Evolutionary conservation across 2,797 vertebrate species (phyloP).

Genomic region (Sebastes iracundus): DNA sequence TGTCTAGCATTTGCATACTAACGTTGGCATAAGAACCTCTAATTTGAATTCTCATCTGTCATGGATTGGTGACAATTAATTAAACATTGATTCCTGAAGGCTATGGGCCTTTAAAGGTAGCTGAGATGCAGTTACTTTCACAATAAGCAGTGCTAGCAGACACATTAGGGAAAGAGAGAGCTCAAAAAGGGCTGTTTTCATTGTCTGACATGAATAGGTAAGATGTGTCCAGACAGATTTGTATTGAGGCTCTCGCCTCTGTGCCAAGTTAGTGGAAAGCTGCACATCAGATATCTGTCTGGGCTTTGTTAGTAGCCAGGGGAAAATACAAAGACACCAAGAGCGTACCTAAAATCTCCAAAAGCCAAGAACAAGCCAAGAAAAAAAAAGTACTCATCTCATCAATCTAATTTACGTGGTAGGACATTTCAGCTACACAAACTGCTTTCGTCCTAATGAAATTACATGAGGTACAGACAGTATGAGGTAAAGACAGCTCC

Average conservation of each 20-base stretch:
- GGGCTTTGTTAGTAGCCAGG: neutral
- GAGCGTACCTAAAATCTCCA: neutral
- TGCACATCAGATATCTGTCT: constrained; percentile 21
- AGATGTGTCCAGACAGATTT: constrained; percentile 26
- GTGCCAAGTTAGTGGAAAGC: constrained; percentile 38
- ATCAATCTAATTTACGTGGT: constrained; percentile 11
- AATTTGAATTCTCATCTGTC: constrained; percentile 61
- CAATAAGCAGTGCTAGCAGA: neutral
- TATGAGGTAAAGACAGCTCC: neutral
- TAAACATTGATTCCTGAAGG: constrained; percentile 54
- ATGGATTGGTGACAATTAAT: constrained; percentile 66
- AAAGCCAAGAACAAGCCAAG: neutral
- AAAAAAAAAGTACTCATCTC: neutral
- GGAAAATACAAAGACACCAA: neutral
- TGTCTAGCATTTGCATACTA: constrained; percentile 36
- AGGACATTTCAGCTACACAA: neutral
- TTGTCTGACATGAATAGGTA: constrained; percentile 21
- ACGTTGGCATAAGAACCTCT: constrained; percentile 25
- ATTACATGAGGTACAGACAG: neutral
- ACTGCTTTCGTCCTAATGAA: constrained; percentile 11
- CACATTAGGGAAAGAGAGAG: neutral
- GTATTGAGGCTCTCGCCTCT: constrained; percentile 23
- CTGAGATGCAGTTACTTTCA: constrained; percentile 13
- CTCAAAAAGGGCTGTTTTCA: constrained; percentile 5
- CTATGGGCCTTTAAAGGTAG: constrained; percentile 19